Base-by-base conservation (phyloP, 1,140 invertebrate genomes). In the Agrilus planipennis region DNA sequence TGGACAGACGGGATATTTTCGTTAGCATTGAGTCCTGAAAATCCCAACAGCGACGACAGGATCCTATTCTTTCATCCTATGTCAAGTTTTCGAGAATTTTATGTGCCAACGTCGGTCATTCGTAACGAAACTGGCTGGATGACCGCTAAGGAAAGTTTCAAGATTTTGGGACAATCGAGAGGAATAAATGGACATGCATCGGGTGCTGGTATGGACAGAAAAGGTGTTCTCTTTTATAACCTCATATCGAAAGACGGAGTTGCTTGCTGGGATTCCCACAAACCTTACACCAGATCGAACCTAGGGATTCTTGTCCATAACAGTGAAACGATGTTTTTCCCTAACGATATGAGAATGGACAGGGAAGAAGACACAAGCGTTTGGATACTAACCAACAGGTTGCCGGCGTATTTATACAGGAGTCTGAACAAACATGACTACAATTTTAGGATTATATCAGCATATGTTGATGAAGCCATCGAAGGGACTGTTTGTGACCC, bases 1-100 rank as follows among this genome's bases (percentile, higher is more conserved):
- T 88, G 84, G 83, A 71, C 79, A 1, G 84, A 88, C 51, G 84
- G 84, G 2, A 71, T 87, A 12, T 85, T 88, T 51, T 82, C 81
- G 0, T 63, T 86, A 46, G 73, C 81, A 6, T 49, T 88, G 14
- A 75, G 74, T 15, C 77, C 78, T 0, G 37, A 70, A 0, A 64
- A 75, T 34, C 51, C 69, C 4, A 47, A 60, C 4, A 55, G 49
- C 6, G 49, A 60, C 2, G 75, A 84, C 14, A 63, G 76, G 27
- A 65, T 73, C 1, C 48, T 88, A 6, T 86, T 75, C 46, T 87
- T 84, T 52, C 81, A 87, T 62, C 72, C 84, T 0, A 76, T 88
- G 77, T 81, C 81, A 1, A 83, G 82, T 53, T 80, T 76, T 39
- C 51, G 71, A 18, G 82, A 87, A 58, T 88, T 84, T 53, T 72